A percentile compares a stretch with the other conserved stretches of the same genome.
Evolutionary conservation across 2,113 vertebrate genomes (phyloP).

Genomic region (Triplophysa dalaica): DNA sequence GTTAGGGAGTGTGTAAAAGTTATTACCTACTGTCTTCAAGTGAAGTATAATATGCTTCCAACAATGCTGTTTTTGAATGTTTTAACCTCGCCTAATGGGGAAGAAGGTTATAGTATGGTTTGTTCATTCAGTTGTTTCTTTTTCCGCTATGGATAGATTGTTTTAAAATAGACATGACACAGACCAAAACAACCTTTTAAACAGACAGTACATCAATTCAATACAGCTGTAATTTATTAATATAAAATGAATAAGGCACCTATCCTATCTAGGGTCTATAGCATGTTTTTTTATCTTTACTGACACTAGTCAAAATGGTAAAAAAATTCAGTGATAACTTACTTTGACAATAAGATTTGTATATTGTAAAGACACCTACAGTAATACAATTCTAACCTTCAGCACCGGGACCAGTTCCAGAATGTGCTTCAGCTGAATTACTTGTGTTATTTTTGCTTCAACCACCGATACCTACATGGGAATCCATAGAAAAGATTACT

Average conservation of each 20-base stretch:
- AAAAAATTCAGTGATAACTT: neutral
- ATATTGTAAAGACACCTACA: neutral
- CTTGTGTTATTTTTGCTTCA: slow-evolving; percentile 93
- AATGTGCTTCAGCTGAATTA: slow-evolving; percentile 94
- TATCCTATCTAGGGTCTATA: too few relatives aligned
- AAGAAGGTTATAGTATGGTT: neutral
- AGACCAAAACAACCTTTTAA: too few relatives aligned
- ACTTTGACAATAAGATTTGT: neutral
- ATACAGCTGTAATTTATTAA: too few relatives aligned
- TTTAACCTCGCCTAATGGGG: slow-evolving; percentile 77
- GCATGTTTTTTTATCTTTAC: too few relatives aligned
- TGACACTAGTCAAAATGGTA: neutral
- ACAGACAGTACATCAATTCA: too few relatives aligned
- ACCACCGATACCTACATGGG: slow-evolving; percentile 82
- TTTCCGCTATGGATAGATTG: too few relatives aligned
- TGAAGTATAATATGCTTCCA: slow-evolving; percentile 85
- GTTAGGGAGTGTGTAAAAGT: neutral
- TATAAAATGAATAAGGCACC: too few relatives aligned
- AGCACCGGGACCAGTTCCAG: slow-evolving; percentile 88
- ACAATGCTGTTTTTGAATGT: slow-evolving; percentile 82
- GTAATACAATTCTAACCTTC: slow-evolving; percentile 74
- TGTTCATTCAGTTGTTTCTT: too few relatives aligned
- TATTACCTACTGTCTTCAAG: slow-evolving; percentile 86
- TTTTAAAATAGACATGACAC: too few relatives aligned
- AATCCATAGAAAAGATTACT: slow-evolving; percentile 6